Base-by-base conservation (phyloP, 1,140 invertebrate species). In the Geopemphigus sp. region DNA sequence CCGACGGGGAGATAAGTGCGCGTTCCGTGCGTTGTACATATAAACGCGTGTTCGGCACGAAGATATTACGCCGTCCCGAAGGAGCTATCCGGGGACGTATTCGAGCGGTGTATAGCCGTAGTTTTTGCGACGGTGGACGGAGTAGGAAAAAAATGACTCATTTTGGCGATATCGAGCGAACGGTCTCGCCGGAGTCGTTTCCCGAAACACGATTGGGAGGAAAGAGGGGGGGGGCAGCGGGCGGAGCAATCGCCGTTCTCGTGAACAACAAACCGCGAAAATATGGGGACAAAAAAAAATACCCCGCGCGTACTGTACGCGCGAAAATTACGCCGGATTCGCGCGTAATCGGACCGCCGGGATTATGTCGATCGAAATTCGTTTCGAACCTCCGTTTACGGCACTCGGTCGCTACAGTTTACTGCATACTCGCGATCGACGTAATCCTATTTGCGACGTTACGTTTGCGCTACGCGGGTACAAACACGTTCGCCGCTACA, bases 131-230 rank as follows among this genome's bases (percentile, higher is more conserved):
- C 53, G 29, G 29, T 8, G 45, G n/a, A 32, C 54, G 15, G 59
- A 54, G 24, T n/a, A 15, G 1, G 15, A 22, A 72, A 57, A 57
- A 74, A 76, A 59, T 76, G 73, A 76, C 54, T 76, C 32, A 76
- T 76, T 76, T 59, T 24, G 5, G 19, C 17, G 73, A 59, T 59
- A 76, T 73, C 29, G 26, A 39, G 10, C 26, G 29, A 32, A n/a
- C 54, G 32, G 54, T 76, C 73, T 76, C 73, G n/a, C 73, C 56
- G 73, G 73, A n/a, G 32, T 39, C 73, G 54, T 76, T 76, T 76
- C 19, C 19, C 22, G 22, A 72, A 70, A 32, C 11, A 12, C 32
- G 19, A 32, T 39, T 19, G 4, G 10, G 1, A 26, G n/a, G 22
- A n/a, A n/a, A n/a, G n/a, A n/a, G 12, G 11, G 19, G 26, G 17